A percentile compares a stretch with the other conserved stretches of the same genome.
These are phyloP conservation scores for Mythimna ferrago DNA, from an alignment of 2,888 invertebrate genomes.

Conservation along the genomic window DNA sequence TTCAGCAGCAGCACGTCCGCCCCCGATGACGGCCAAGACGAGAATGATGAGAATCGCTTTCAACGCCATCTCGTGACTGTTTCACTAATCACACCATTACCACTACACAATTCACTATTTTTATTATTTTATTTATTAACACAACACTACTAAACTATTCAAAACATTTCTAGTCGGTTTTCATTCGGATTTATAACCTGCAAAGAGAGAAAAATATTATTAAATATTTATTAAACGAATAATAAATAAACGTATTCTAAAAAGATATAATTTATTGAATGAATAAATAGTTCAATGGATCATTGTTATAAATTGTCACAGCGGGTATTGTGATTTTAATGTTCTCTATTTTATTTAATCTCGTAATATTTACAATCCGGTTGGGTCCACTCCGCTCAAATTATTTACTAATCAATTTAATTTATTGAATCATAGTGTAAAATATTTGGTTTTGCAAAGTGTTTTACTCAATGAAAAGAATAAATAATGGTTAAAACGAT, in stretches of 20 bases:
- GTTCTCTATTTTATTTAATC: conserved; percentile 4
- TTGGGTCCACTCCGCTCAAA: conserved; percentile 19
- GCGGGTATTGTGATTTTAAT: conserved; percentile 43
- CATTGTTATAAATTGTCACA: conserved; percentile 20
- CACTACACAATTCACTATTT: conserved; percentile 62
- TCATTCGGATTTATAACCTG: conserved; percentile 69
- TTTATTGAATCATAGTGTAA: not conserved
- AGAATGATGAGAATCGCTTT: conserved; percentile 69
- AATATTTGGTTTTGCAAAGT: no score
- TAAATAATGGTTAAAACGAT: not conserved
- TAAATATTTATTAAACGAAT: conserved; percentile 6
- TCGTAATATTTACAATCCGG: conserved; percentile 1
- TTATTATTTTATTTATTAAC: conserved; percentile 34
- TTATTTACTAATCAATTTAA: not conserved
- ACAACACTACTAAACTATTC: conserved; percentile 57
- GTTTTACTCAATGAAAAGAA: not conserved
- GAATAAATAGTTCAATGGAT: not conserved
- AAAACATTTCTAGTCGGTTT: conserved; percentile 70
- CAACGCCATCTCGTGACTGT: conserved; percentile 72
- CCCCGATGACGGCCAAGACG: conserved; percentile 67
- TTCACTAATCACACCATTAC: conserved; percentile 72
- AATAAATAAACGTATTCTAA: not conserved
- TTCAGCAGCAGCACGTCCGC: conserved; percentile 68
- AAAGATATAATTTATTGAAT: conserved; percentile 15
- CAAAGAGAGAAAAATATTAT: conserved; percentile 55